Percentiles rank a stretch among this genome's conserved stretches.
These are phyloP conservation scores for Perognathus longimembris DNA, from an alignment of 2,113 vertebrate genomes.

Conservation along the genomic window DNA sequence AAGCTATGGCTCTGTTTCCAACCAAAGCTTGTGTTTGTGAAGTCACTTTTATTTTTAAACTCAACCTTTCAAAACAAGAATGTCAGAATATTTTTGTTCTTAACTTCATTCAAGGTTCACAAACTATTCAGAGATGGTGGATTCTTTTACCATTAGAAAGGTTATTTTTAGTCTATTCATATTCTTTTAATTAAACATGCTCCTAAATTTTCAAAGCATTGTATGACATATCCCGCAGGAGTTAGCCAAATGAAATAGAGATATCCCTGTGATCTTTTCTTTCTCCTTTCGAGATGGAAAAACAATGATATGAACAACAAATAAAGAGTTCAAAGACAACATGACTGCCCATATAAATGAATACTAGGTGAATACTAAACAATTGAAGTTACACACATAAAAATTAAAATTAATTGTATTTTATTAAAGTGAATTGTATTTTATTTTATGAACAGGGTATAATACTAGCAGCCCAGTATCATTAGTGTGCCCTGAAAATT, in stretches of 20 bases:
- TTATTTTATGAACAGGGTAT: conserved; percentile 27
- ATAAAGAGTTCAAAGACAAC: not conserved
- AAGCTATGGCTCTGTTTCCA: not conserved
- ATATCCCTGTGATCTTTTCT: conserved; percentile 3
- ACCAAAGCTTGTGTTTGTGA: conserved; percentile 47
- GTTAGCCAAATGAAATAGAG: conserved; percentile 50
- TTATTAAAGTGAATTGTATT: not conserved
- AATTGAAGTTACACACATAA: not conserved
- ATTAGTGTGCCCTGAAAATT: not conserved
- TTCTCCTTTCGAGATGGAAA: conserved; percentile 32
- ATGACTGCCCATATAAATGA: not conserved
- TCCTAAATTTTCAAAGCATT: not conserved
- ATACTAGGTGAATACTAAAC: not conserved
- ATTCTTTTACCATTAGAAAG: conserved; percentile 20
- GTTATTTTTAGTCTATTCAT: conserved; percentile 70
- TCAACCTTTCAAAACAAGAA: conserved; percentile 60
- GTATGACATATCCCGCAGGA: not conserved
- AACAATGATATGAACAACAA: not conserved
- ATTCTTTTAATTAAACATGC: conserved; percentile 58
- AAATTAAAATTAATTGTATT: not conserved
- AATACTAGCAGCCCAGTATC: not conserved
- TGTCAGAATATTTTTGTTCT: conserved; percentile 57
- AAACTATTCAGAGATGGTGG: conserved; percentile 32
- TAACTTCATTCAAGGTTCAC: conserved; percentile 60
- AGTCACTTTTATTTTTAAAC: conserved; percentile 61